Evolutionary conservation across 2,113 vertebrate species (phyloP).

Genomic region (Mustela lutreola): DNA sequence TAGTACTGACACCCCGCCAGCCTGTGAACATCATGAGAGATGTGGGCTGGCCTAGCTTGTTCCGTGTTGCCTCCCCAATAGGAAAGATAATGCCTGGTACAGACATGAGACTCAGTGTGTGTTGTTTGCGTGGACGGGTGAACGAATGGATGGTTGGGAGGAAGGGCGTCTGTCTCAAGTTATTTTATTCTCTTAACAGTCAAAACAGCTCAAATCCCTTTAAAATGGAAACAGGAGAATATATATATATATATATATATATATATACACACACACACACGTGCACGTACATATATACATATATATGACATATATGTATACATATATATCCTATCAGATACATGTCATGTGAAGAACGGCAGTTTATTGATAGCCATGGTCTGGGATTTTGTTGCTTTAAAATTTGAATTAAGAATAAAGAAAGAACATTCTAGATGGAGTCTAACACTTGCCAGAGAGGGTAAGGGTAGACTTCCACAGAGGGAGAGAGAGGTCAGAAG

Average conservation of each 20-base stretch:
- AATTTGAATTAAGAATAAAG: background rate
- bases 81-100: background rate
- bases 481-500: background rate
- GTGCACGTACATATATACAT: fast-evolving
- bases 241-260: background rate
- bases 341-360: background rate
- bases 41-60: no score
- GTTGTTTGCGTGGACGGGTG: background rate
- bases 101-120: background rate
- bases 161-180: background rate
- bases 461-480: background rate
- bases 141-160: background rate
- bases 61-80: background rate
- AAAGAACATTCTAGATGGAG: background rate
- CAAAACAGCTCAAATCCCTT: background rate
- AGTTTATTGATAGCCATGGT: background rate
- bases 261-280: background rate
- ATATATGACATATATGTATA: background rate
- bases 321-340: background rate
- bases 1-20: no score
- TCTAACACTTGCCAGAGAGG: background rate
- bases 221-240: background rate
- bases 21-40: background rate
- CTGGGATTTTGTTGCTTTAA: background rate
- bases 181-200: background rate